Base-by-base conservation (phyloP, 1,140 invertebrate genomes). In the Neelides sp. region DNA sequence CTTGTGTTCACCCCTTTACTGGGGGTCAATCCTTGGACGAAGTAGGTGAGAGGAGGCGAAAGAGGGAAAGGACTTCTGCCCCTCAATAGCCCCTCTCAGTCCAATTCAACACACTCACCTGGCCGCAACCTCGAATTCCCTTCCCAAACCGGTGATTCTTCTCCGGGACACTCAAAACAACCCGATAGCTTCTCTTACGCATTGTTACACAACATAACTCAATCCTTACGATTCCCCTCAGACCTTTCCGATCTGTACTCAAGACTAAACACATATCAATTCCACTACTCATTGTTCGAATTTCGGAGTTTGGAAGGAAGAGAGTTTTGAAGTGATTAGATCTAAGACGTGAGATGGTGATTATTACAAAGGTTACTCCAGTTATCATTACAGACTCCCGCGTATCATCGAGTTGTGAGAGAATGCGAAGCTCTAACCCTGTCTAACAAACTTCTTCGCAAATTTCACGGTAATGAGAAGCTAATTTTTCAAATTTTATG, bases 51-150 rank as follows among this genome's bases (percentile, higher is more conserved):
- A 48, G 45, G 45, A 36, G 45, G 30, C 45, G 34, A 17, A 30
- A 35, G 30, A 24, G 23, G 45, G 37, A 35, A 30, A 30, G 30
- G 45, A 36, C 30, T 48, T 30, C 43, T 30, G 20, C 10, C 34
- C 43, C 43, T 46, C 46, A 26, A 37, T 45, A 28, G 44, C 30
- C 44, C 44, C 50, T 52, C 50, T 52, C 50, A 52, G 50, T 52
- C 47, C 24, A 47, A 44, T 47, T 52, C 43, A 23, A 52, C 19
- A 24, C 50, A 52, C 36, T 46, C 27, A 45, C 47, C 43, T 52
- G 50, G 47, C 50, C 50, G 42, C 50, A 52, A 17, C 7, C 4
- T 17, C 30, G 13, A 2, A 46, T 2, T 17, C 4, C 5, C n/a
- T 19, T 32, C 2, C 23, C 35, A 32, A 32, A 17, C 13, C n/a